Evolutionary conservation across 2,113 vertebrate genomes (phyloP).

Genomic region (Phyllostomus hastatus): DNA sequence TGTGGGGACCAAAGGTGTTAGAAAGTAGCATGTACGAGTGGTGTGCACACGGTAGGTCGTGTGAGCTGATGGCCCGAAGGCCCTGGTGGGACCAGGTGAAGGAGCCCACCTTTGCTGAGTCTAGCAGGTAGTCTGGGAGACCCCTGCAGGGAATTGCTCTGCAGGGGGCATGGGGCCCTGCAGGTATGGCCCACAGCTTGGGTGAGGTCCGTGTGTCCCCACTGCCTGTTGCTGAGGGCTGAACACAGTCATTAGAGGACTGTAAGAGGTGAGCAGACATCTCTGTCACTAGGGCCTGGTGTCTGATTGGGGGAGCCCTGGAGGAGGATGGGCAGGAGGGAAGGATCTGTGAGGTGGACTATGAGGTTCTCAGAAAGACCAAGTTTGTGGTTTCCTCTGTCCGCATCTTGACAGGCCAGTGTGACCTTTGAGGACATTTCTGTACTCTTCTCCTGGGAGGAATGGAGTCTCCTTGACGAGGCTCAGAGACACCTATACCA

Average conservation of each 20-base stretch:
- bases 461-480: neutral
- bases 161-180: neutral
- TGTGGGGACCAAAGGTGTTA: neutral
- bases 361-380: neutral
- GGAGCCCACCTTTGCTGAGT: neutral
- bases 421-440: neutral
- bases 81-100: too few relatives aligned
- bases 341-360: neutral
- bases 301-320: neutral
- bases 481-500: neutral
- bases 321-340: neutral
- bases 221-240: too few relatives aligned
- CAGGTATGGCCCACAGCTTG: neutral
- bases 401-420: neutral
- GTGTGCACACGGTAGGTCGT: too few relatives aligned
- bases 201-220: neutral
- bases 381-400: neutral
- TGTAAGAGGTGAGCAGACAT: neutral
- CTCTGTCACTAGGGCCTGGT: neutral
- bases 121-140: neutral
- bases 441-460: neutral
- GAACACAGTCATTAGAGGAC: neutral
- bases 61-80: neutral
- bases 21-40: neutral
- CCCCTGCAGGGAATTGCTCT: neutral